These are phyloP conservation scores for Harlomillsia oculata DNA, from an alignment of 1,140 invertebrate genomes.

Conservation along the genomic window DNA sequence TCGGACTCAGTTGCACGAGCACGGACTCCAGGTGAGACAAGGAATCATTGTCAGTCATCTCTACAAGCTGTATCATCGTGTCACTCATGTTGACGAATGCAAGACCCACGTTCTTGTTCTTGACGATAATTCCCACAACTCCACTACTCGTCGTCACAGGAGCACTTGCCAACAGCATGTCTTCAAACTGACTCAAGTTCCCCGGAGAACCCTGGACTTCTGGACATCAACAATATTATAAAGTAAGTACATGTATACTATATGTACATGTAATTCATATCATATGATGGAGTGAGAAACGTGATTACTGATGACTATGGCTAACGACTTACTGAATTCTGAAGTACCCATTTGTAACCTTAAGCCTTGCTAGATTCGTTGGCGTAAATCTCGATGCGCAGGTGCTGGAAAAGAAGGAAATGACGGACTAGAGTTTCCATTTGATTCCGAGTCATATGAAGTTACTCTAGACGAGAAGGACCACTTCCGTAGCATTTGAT, in stretches of 20 bases:
- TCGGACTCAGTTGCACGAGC: constrained; percentile 77
- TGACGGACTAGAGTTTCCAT: constrained; percentile 76
- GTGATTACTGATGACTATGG: no score
- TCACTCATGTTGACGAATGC: constrained; percentile 65
- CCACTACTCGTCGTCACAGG: constrained; percentile 55
- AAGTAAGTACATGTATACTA: no score
- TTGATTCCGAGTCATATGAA: constrained; percentile 67
- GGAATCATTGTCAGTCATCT: constrained; percentile 78
- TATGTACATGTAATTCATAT: no score
- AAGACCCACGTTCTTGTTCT: constrained; percentile 54
- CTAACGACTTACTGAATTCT: constrained; percentile 48
- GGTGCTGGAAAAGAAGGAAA: constrained; percentile 72
- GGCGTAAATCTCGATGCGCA: constrained; percentile 78
- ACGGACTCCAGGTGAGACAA: constrained; percentile 77
- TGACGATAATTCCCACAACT: constrained; percentile 54
- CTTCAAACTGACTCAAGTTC: constrained; percentile 81
- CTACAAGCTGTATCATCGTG: constrained; percentile 62
- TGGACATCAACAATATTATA: no score
- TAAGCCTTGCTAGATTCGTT: constrained; percentile 50
- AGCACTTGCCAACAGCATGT: constrained; percentile 65
- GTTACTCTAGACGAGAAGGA: constrained; percentile 57
- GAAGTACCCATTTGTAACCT: constrained; percentile 55
- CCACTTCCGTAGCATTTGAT: constrained; percentile 67
- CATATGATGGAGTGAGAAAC: not conserved
- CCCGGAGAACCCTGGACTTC: constrained; percentile 88